These are phyloP conservation scores for Isurus oxyrinchus DNA, from an alignment of 2,113 vertebrate genomes.

Conservation along the genomic window DNA sequence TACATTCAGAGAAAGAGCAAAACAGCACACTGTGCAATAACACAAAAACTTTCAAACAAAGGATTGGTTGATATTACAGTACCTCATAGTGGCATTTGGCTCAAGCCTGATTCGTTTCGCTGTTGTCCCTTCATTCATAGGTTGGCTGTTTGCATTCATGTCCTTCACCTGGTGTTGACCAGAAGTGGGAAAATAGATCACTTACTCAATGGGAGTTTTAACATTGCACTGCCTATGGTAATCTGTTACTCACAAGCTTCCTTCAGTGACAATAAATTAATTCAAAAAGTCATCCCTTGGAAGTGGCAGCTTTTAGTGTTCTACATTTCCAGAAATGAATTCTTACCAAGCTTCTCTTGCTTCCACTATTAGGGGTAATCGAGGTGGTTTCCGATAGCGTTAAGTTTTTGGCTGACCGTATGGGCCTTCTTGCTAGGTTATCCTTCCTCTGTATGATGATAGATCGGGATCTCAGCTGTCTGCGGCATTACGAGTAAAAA, in stretches of 20 bases:
- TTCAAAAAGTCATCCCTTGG: neutral
- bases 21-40: neutral
- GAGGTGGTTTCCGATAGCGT: neutral
- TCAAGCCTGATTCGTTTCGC: constrained; percentile 68
- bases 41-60: constrained; percentile 41
- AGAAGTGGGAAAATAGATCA: neutral
- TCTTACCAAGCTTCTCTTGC: constrained; percentile 59
- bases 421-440: constrained; percentile 43
- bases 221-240: too few relatives aligned
- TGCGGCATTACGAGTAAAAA: constrained; percentile 42
- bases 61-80: constrained; percentile 52
- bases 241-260: neutral
- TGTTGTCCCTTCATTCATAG: constrained; percentile 55
- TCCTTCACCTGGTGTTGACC: constrained; percentile 52
- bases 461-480: constrained; percentile 56
- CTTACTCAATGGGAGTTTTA: neutral
- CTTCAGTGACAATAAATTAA: neutral
- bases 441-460: constrained; percentile 48
- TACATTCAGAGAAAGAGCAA: neutral
- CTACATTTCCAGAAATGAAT: constrained; percentile 35
- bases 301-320: neutral
- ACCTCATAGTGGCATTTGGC: constrained; percentile 55
- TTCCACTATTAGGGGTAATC: constrained; percentile 39
- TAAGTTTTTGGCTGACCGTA: constrained; percentile 34
- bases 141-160: constrained; percentile 51